Evolutionary conservation across 2,797 vertebrate genomes (phyloP).

Genomic region (Moxostoma hubbsi): DNA sequence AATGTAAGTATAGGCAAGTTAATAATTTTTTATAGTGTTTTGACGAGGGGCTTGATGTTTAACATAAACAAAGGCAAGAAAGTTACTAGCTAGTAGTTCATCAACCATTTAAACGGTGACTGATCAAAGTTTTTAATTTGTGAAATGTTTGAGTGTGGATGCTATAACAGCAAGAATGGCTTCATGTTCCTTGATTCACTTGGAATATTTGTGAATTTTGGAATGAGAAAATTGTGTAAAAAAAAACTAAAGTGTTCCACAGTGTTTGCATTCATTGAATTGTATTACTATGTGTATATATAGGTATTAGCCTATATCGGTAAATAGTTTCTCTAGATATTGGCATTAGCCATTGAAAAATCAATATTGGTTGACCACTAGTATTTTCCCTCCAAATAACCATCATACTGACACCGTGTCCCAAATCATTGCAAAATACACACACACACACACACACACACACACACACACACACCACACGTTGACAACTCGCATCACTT

Average conservation of each 20-base stretch:
- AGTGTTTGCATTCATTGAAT: neutral
- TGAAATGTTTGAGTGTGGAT: conserved; percentile 4
- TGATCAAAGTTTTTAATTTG: conserved; percentile 16
- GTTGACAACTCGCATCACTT: neutral
- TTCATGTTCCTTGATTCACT: neutral
- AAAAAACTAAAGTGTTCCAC: neutral
- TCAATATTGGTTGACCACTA: neutral
- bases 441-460: neutral
- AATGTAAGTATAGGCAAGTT: neutral
- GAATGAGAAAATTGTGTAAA: too few relatives aligned
- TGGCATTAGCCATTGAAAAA: too few relatives aligned
- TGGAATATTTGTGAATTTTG: neutral
- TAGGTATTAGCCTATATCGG: neutral
- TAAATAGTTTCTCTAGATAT: too few relatives aligned
- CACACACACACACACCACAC: neutral
- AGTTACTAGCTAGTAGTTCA: conserved; percentile 6
- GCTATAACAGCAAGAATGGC: conserved; percentile 12
- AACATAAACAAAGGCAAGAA: conserved; percentile 1
- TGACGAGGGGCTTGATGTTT: conserved; percentile 10
- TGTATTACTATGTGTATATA: neutral
- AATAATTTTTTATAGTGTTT: neutral
- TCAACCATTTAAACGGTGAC: neutral
- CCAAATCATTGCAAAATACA: neutral
- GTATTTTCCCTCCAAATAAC: neutral
- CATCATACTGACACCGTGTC: neutral